Base-by-base conservation (phyloP, 2,113 vertebrate genomes). In the Chaenocephalus aceratus region DNA sequence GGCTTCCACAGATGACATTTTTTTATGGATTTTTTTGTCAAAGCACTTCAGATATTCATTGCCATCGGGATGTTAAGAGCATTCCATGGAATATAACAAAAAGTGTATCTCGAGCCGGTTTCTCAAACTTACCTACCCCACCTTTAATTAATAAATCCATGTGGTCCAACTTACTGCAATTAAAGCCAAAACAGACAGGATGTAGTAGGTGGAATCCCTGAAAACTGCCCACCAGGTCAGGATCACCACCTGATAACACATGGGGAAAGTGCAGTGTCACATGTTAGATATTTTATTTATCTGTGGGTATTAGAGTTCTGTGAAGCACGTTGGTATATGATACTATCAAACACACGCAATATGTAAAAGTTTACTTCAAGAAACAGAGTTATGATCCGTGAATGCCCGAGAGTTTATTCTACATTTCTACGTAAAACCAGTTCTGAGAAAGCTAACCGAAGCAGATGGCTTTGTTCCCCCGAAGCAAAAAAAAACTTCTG, bases 141-240 rank as follows among this genome's bases (percentile, higher is more conserved):
- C 26, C 26, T 26, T 26, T 26, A 14, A 65, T 62, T 21, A 5
- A 10, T 16, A 9, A 54, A 61, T 68, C 18, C 15, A 56, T 16
- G 13, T 21, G 10, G 2, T 56, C 30, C 16, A 57, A 97, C 97
- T 98, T 94, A 99, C 98, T 69, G 92, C 94, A 45, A 99, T 99
- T 80, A 99, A 96, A 46, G 97, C 74, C 0, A 99, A 0, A 61
- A 99, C 97, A 11, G 97, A 96, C 57, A 99, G 74, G 0, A 94
- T 99, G 92, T 99, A 99, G 91, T 97, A 99, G 72, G 95, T 89
- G 8, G 98, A 99, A 88, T 99, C 98, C 49, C 98, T 95, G 92
- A 96, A 98, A 80, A 99, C 97, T 0, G 98, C 95, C 97, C 98
- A 99, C 95, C 95, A 96, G 1, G 97, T 99, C 86, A 99, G 93